Evolutionary conservation across 2,888 invertebrate species (phyloP).

Genomic region (Ochropacha duplaris): DNA sequence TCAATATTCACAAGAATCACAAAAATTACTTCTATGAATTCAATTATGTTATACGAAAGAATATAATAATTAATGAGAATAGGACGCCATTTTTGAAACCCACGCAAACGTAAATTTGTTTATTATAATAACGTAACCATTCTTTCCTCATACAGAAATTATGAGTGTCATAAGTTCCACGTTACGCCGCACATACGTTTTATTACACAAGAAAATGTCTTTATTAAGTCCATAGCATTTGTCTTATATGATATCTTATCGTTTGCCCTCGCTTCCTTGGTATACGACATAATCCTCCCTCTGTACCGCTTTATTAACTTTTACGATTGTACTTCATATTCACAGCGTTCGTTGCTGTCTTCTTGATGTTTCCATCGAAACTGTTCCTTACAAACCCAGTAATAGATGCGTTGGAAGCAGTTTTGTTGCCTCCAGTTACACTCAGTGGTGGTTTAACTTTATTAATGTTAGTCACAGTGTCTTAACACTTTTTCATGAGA

Average conservation of each 20-base stretch:
- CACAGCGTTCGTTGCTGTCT: background rate
- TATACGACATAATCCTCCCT: constrained; percentile 3
- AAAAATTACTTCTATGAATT: too few relatives aligned
- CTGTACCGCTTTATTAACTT: constrained; percentile 1
- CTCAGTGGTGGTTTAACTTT: constrained; percentile 12
- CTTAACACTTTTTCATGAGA: constrained; percentile 14
- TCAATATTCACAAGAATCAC: too few relatives aligned
- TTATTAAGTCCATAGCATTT: constrained; percentile 65
- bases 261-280: constrained; percentile 17
- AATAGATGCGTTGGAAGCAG: constrained; percentile 18
- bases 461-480: constrained; percentile 30
- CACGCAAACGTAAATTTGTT: constrained; percentile 25
- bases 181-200: constrained; percentile 52
- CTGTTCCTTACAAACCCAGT: constrained; percentile 8
- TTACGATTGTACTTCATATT: background rate
- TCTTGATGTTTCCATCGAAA: background rate
- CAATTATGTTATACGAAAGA: background rate
- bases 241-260: constrained; percentile 50
- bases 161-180: constrained; percentile 56
- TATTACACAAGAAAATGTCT: constrained; percentile 58
- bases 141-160: constrained; percentile 46
- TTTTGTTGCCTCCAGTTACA: background rate
- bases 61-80: background rate
- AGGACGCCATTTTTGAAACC: background rate
- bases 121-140: constrained; percentile 38